phyloP scores from a whole-genome alignment of 2,888 invertebrate genomes.

The Eulithis testata region DNA sequence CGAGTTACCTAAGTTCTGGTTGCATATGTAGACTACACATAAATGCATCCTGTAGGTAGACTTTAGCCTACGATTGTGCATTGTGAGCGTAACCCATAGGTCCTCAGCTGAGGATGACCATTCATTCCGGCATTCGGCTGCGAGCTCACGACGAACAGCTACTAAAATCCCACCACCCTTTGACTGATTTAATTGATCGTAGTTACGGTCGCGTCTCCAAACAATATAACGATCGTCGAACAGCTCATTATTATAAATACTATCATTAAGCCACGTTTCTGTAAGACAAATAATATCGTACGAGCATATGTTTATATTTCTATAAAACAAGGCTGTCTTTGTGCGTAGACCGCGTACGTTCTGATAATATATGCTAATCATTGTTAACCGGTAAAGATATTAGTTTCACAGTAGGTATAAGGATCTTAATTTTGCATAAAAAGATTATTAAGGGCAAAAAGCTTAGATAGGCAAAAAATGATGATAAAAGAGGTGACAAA shows the following conservation, averaged over 20 bases:
- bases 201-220: background rate
- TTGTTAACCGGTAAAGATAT: background rate
- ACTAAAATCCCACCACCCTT: background rate
- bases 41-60: background rate
- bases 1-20: background rate
- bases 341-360: background rate
- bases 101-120: background rate
- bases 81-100: background rate
- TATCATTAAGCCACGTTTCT: background rate
- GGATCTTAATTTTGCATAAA: too few relatives aligned
- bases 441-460: too few relatives aligned
- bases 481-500: too few relatives aligned
- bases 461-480: too few relatives aligned
- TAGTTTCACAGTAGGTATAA: background rate
- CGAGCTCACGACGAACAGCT: background rate
- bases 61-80: background rate
- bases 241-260: background rate
- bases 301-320: background rate
- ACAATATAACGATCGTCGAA: background rate
- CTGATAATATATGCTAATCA: background rate
- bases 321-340: background rate
- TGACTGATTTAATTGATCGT: background rate
- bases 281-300: background rate
- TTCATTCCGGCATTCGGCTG: background rate
- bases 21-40: background rate